Conservation (phyloP, 1,140 invertebrate genomes). For the Ips typographus region DNA sequence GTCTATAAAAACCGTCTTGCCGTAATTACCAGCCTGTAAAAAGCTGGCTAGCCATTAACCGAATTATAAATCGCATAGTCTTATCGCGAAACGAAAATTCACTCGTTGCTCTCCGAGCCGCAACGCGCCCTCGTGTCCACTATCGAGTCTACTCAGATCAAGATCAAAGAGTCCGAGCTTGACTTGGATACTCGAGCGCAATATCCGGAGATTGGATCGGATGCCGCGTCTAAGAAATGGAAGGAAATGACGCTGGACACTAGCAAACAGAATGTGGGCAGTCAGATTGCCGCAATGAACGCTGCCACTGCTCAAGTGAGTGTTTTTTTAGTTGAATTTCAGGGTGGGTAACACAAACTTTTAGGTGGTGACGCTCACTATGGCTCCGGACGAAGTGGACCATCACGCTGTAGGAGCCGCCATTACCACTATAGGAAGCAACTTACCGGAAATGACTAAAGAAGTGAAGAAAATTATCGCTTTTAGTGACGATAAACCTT, state of each 20-base stretch:
- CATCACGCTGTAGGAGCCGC: slow-evolving; percentile 95
- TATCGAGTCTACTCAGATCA: slow-evolving; percentile 82
- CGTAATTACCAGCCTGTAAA: not conserved
- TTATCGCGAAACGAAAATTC: slow-evolving; percentile 79
- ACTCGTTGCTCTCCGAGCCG: slow-evolving; percentile 81
- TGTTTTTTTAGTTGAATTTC: not conserved
- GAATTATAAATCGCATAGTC: slow-evolving; percentile 18
- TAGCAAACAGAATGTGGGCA: slow-evolving; percentile 93
- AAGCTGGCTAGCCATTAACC: not conserved
- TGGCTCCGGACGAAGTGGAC: slow-evolving; percentile 81
- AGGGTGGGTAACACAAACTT: not conserved
- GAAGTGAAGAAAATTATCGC: slow-evolving; percentile 94
- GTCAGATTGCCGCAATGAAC: slow-evolving; percentile 98
- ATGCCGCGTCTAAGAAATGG: slow-evolving; percentile 87
- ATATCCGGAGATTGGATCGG: slow-evolving; percentile 80
- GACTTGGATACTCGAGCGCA: slow-evolving; percentile 73
- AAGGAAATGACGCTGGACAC: slow-evolving; percentile 92
- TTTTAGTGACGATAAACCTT: slow-evolving; percentile 80
- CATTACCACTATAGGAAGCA: slow-evolving; percentile 95
- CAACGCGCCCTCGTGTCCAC: slow-evolving; percentile 89
- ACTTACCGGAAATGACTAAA: slow-evolving; percentile 94
- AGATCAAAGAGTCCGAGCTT: slow-evolving; percentile 83
- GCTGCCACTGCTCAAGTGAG: slow-evolving; percentile 81
- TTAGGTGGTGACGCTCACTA: slow-evolving; percentile 90
- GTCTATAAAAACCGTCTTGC: no score